Base-by-base conservation (phyloP, 2,888 invertebrate genomes). In the Cantharis lateralis region DNA sequence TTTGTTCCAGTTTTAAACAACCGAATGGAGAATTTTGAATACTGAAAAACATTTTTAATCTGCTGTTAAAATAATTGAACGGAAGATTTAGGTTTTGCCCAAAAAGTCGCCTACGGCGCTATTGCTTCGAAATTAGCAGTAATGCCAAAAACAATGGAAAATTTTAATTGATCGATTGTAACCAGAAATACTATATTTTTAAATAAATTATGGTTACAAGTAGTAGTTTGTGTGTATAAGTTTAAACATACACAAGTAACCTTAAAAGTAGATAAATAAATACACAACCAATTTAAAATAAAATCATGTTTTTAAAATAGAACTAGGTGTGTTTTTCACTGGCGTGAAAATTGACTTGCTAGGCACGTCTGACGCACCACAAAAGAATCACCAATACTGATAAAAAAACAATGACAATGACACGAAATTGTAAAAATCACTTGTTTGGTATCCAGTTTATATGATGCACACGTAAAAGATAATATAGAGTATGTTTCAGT, bases 281-380 rank as follows among this genome's bases (percentile, higher is more conserved):
- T 48, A 48, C 48, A 48, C 7, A 48, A n/a, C 48, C 48, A 48
- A 48, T 48, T 48, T 48, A 48, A 48, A 48, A 48, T 13, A 48
- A 48, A 48, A 48, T 48, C 48, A 48, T 48, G 48, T 48, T 48
- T 66, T 66, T 20, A 66, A 66, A 66, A 66, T 66, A 66, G 24
- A 66, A 20, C 64, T 16, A 24, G n/a, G 64, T 24, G 15, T 66
- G 64, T 66, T 66, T 20, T 66, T 66, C 24, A 20, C 24, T 66
- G 64, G 24, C 16, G 18, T 66, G 64, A 20, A 66, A 66, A 66
- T 76, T 76, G 28, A 72, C 69, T 62, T 15, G 68, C 71, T 26
- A 63, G 16, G 62, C 77, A 77, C 77, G 77, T 77, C 61, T 77
- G 74, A 74, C 74, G 64, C 74, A 77, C 70, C 72, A 61, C 70